These are phyloP conservation scores for Chrysemys picta DNA, from an alignment of 2,113 vertebrate genomes.

Conservation along the genomic window DNA sequence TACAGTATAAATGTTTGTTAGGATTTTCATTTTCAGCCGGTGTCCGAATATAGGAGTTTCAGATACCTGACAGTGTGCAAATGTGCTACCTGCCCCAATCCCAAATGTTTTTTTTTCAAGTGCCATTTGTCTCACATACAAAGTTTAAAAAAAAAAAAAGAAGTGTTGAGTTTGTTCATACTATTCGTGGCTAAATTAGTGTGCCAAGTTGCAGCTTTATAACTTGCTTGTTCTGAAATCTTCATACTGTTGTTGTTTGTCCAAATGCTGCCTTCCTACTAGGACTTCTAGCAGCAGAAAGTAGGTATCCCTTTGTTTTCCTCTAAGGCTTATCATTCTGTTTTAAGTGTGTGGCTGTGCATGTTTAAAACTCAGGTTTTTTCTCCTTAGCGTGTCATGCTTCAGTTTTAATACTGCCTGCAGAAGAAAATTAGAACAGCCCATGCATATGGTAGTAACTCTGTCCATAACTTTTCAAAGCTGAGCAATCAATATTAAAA, in stretches of 20 bases:
- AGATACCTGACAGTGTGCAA: neutral
- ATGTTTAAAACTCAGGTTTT: slow-evolving; percentile 74
- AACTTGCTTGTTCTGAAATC: slow-evolving; percentile 81
- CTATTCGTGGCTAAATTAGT: slow-evolving; percentile 67
- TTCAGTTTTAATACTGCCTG: slow-evolving; percentile 81
- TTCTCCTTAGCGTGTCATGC: slow-evolving; percentile 63
- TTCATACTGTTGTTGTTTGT: slow-evolving; percentile 88
- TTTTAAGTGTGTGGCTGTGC: slow-evolving; percentile 79
- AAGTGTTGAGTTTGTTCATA: slow-evolving; percentile 19
- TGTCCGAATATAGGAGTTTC: neutral
- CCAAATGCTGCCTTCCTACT: slow-evolving; percentile 89
- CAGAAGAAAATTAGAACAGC: slow-evolving; percentile 24
- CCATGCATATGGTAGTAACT: neutral
- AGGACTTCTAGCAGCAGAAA: slow-evolving; percentile 99
- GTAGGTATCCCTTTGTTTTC: slow-evolving; percentile 93
- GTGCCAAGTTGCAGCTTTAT: slow-evolving; percentile 75
- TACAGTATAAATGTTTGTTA: neutral
- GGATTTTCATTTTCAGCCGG: neutral
- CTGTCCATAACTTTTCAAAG: neutral
- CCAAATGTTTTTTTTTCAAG: slow-evolving; percentile 24
- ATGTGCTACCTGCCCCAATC: neutral
- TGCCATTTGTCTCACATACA: slow-evolving; percentile 14
- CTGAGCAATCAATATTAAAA: neutral
- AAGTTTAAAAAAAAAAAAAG: neutral
- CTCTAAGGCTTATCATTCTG: slow-evolving; percentile 80